These are phyloP conservation scores for Cremastobaeus sp. DNA, from an alignment of 2,888 invertebrate genomes.

Conservation along the genomic window DNA sequence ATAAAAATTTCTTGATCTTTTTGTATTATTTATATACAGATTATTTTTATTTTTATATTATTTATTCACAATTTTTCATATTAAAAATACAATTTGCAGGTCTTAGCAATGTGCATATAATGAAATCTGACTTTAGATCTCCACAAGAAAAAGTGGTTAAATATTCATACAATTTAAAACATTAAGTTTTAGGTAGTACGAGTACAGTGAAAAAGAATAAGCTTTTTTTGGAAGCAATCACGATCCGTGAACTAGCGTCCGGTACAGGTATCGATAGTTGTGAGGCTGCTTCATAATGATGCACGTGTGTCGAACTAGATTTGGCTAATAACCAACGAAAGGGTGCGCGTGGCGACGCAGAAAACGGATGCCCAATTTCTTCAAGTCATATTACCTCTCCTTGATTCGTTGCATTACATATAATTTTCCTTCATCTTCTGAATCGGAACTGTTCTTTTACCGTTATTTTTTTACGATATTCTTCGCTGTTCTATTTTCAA, in stretches of 20 bases:
- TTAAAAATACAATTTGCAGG: too few relatives aligned
- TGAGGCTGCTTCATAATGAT: conserved; percentile 72
- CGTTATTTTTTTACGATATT: conserved; percentile 23
- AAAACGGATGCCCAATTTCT: conserved; percentile 52
- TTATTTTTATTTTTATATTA: too few relatives aligned
- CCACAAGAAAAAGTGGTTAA: conserved; percentile 30
- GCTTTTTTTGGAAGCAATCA: conserved; percentile 72
- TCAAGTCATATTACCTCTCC: conserved; percentile 38
- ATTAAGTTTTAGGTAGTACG: conserved; percentile 15
- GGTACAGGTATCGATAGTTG: conserved; percentile 73
- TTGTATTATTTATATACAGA: too few relatives aligned
- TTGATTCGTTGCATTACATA: conserved; percentile 36
- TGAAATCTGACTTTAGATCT: too few relatives aligned
- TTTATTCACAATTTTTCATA: background rate
- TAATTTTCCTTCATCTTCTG: conserved; percentile 32
- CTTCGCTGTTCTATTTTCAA: conserved; percentile 23
- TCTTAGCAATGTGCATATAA: too few relatives aligned
- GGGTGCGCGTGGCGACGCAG: conserved; percentile 58
- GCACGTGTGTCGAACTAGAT: conserved; percentile 76
- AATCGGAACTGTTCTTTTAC: conserved; percentile 24
- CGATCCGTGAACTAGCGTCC: conserved; percentile 72
- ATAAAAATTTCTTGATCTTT: too few relatives aligned
- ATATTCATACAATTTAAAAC: conserved; percentile 17
- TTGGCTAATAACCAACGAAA: conserved; percentile 74
- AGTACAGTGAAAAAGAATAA: conserved; percentile 64